Evolutionary conservation across 2,888 invertebrate species (phyloP), one percentile per base, ranked within the genome.

Genomic region (Falcaria lacertinaria): DNA sequence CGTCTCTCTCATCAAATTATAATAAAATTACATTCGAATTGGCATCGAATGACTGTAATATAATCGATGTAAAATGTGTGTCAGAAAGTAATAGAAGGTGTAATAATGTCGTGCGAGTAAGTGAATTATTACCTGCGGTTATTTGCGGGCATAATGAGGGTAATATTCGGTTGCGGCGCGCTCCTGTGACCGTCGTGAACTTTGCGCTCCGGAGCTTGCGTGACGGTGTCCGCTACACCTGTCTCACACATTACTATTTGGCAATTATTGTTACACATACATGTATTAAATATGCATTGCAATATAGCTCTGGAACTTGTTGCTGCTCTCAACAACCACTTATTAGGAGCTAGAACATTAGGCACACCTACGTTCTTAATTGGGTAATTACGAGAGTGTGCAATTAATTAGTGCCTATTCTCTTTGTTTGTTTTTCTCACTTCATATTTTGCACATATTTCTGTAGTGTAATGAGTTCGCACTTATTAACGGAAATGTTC

Each of bases 51-150:
- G 64, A 69, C 60, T 60, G 57, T 54, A 57, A 57, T 56, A 65
- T 67, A 62, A 66, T 66, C 60, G 57, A 64, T 59, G 66, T 58
- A 48, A n/a, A n/a, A 48, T 54, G 50, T 52, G 51, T 53, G 56
- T 56, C 38, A 53, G 54, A 62, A 64, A 66, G 70, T 68, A 74
- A 75, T 73, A 72, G 66, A 22, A 62, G 61, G 62, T 65, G 49
- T 74, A 74, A 77, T 79, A 70, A 76, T 74, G 76, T 77, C 74
- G 69, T 73, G 72, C 64, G 60, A 50, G 68, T 69, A 72, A 74
- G 64, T 73, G 70, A 74, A 73, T 75, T 70, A 72, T 64, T 62
- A 52, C 54, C 52, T 68, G 74, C 65, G 74, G 67, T 75, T 63
- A 77, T 74, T 78, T 66, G 63, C 58, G 57, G 46, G 54, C 51